Evolutionary conservation across 2,113 vertebrate genomes (phyloP).

Genomic region (Chloebia gouldiae): DNA sequence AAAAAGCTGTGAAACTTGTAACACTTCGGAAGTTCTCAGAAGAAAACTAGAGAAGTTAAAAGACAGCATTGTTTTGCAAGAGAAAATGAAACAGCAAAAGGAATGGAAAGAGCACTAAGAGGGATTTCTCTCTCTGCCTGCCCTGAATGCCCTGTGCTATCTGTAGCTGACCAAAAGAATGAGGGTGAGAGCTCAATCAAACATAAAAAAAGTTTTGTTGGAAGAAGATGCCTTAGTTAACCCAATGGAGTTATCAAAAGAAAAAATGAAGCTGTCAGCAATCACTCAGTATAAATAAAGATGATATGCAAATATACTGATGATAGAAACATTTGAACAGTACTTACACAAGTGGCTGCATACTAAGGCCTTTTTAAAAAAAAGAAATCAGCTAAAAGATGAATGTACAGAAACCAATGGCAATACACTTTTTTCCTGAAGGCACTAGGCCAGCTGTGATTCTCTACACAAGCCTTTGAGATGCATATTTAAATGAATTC

Average conservation of each 20-base stretch:
- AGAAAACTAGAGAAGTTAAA: not conserved
- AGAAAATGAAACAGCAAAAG: not conserved
- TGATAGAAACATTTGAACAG: constrained; percentile 59
- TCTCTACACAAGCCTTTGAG: constrained; percentile 61
- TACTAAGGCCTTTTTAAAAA: not conserved
- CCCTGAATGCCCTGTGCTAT: not conserved
- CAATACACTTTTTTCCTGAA: constrained; percentile 40
- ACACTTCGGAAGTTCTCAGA: not conserved
- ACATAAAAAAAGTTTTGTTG: not conserved
- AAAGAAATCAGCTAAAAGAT: constrained; percentile 47
- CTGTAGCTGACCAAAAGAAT: not conserved
- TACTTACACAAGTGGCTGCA: constrained; percentile 60
- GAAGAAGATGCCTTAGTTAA: constrained; percentile 50
- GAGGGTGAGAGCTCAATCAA: not conserved
- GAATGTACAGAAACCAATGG: constrained; percentile 34
- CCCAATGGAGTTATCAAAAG: constrained; percentile 47
- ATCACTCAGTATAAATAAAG: constrained; percentile 65
- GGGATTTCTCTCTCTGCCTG: not conserved
- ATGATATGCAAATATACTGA: constrained; percentile 69
- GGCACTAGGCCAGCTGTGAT: constrained; percentile 70
- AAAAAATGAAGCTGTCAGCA: constrained; percentile 49
- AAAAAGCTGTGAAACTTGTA: not conserved
- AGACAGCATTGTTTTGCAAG: not conserved
- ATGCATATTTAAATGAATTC: constrained; percentile 70
- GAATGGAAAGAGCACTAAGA: not conserved